phyloP scores from a whole-genome alignment of 2,797 vertebrate genomes.

The Kryptopterus vitreolus region DNA sequence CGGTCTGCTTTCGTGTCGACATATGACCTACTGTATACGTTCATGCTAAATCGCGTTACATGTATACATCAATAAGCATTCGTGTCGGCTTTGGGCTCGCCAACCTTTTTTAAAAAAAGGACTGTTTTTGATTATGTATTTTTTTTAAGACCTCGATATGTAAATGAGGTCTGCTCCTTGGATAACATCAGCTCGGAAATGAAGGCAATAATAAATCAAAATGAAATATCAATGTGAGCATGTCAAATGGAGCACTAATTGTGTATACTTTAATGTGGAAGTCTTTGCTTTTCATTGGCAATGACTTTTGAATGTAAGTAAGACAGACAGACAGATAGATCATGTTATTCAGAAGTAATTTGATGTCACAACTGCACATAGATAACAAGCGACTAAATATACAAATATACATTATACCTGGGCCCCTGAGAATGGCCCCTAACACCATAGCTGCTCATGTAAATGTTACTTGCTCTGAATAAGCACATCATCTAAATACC shows the following conservation, averaged over 20 bases:
- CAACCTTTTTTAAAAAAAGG: background rate
- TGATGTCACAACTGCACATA: no score
- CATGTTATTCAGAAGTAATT: no score
- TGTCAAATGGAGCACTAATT: constrained; percentile 11
- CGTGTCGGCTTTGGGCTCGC: background rate
- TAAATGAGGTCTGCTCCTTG: constrained; percentile 13
- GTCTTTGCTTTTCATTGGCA: constrained; percentile 14
- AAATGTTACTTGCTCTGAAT: no score
- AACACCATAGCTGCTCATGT: no score
- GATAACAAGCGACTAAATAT: no score
- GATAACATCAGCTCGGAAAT: background rate
- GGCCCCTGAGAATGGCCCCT: no score
- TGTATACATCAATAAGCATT: constrained; percentile 8
- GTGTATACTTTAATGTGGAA: background rate
- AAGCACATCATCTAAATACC: no score
- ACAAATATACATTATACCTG: no score
- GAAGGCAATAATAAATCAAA: constrained; percentile 19
- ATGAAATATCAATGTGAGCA: constrained; percentile 13
- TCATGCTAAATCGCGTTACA: constrained; percentile 25
- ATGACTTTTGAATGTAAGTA: no score
- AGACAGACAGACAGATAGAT: no score
- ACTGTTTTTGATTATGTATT: constrained; percentile 4
- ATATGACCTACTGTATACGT: constrained; percentile 1
- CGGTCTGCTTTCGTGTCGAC: constrained; percentile 14
- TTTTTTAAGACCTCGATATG: constrained; percentile 15